These are phyloP conservation scores for Erythrocercus mccallii DNA, from an alignment of 2,113 vertebrate species.

Conservation along the genomic window DNA sequence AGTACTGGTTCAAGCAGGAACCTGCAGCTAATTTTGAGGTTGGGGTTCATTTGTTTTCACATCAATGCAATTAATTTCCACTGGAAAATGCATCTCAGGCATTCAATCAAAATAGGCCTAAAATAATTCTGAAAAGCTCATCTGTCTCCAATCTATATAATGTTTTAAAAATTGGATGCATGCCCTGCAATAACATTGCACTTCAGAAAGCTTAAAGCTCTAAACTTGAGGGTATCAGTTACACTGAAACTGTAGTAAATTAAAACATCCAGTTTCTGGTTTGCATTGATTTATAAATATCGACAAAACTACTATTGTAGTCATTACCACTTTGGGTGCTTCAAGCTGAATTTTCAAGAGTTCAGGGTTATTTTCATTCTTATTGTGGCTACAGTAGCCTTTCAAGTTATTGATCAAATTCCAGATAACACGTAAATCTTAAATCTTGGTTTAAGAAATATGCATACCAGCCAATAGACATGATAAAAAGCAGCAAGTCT, in stretches of 20 bases:
- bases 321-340: constrained; percentile 40
- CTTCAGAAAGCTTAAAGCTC: constrained; percentile 56
- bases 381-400: constrained; percentile 34
- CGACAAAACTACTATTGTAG: constrained; percentile 46
- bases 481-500: constrained; percentile 2
- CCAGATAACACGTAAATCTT: constrained; percentile 34
- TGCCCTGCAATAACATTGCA: constrained; percentile 61
- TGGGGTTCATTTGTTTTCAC: constrained; percentile 70
- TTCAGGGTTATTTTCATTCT: constrained; percentile 38
- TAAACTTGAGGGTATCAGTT: constrained; percentile 53
- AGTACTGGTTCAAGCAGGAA: not conserved
- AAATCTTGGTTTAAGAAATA: constrained; percentile 39
- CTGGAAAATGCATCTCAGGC: constrained; percentile 67
- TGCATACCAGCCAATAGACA: not conserved
- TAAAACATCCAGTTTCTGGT: constrained; percentile 59
- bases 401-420: constrained; percentile 46
- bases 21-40: constrained; percentile 69
- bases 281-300: constrained; percentile 53
- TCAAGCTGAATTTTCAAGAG: constrained; percentile 46
- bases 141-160: constrained; percentile 73
- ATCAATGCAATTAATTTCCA: constrained; percentile 71
- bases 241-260: constrained; percentile 41
- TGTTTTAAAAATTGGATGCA: constrained; percentile 70
- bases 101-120: constrained; percentile 68
- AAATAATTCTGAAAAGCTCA: constrained; percentile 68